Evolutionary conservation across 2,797 vertebrate species (phyloP).

Genomic region (Pantherophis alleghaniensis): DNA sequence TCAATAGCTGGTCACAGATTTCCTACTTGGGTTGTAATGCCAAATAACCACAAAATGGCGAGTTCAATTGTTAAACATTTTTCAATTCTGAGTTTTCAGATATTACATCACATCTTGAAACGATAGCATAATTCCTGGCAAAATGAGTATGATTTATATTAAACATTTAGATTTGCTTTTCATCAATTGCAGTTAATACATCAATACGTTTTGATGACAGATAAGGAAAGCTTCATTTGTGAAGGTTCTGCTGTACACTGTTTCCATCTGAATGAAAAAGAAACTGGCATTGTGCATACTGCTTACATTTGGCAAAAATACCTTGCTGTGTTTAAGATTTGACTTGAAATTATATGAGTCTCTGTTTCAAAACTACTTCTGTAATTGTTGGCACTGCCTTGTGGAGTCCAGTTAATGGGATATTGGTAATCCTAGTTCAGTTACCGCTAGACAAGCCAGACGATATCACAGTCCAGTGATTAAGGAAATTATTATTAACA

Average conservation of each 20-base stretch:
- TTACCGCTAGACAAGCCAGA: constrained; percentile 10
- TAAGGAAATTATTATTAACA: constrained; percentile 28
- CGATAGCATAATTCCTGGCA: background rate
- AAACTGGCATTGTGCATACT: background rate
- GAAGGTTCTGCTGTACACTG: background rate
- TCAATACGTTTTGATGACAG: background rate
- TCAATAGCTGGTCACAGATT: background rate
- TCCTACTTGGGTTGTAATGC: background rate
- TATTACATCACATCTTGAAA: background rate
- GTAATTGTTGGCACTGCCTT: background rate
- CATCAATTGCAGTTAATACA: background rate
- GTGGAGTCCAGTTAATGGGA: background rate
- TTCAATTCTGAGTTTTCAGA: background rate
- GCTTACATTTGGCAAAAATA: background rate
- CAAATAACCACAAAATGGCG: background rate
- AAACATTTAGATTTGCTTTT: background rate
- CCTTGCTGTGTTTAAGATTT: background rate
- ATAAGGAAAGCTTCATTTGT: background rate
- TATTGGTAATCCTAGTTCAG: constrained; percentile 17
- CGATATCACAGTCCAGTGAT: constrained; percentile 3
- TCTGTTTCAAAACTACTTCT: background rate
- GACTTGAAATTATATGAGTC: background rate
- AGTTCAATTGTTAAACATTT: background rate
- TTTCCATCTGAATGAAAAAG: background rate
- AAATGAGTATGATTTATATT: background rate